A percentile compares a stretch with the other conserved stretches of the same genome.
phyloP scores from a whole-genome alignment of 2,888 invertebrate genomes.

The Boloria euphrosyne region DNA sequence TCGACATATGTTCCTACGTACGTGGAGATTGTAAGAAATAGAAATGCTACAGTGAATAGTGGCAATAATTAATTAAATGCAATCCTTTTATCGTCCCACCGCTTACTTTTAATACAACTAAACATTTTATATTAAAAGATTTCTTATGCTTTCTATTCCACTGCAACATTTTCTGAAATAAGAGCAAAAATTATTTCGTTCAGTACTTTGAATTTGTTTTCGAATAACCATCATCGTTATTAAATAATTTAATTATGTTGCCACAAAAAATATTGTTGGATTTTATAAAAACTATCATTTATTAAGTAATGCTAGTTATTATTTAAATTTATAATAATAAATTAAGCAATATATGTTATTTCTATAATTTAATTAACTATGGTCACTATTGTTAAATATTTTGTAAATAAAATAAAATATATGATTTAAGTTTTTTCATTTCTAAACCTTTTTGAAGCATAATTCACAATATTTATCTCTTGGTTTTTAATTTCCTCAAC shows the following conservation, averaged over 20 bases:
- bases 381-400: neutral
- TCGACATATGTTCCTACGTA: conserved; percentile 62
- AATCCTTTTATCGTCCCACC: conserved; percentile 24
- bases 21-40: conserved; percentile 68
- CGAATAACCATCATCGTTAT: too few species aligned
- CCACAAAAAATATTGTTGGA: too few species aligned
- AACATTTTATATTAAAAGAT: too few species aligned
- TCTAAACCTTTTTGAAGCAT: too few species aligned
- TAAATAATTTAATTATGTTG: too few species aligned
- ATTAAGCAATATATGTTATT: conserved; percentile 4
- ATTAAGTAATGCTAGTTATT: conserved; percentile 5
- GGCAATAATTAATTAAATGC: conserved; percentile 20
- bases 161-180: too few species aligned
- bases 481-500: too few species aligned
- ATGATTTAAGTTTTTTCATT: neutral
- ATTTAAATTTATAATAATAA: conserved; percentile 14
- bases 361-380: neutral
- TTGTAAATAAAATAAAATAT: conserved; percentile 7
- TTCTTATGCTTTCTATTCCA: too few species aligned
- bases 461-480: too few species aligned
- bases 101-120: conserved; percentile 10
- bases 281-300: conserved; percentile 4
- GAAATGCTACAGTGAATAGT: conserved; percentile 41
- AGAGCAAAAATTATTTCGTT: too few species aligned
- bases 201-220: too few species aligned